A percentile compares a stretch with the other conserved stretches of the same genome.
phyloP scores from a whole-genome alignment of 2,113 vertebrate species.

The Thermophis baileyi region DNA sequence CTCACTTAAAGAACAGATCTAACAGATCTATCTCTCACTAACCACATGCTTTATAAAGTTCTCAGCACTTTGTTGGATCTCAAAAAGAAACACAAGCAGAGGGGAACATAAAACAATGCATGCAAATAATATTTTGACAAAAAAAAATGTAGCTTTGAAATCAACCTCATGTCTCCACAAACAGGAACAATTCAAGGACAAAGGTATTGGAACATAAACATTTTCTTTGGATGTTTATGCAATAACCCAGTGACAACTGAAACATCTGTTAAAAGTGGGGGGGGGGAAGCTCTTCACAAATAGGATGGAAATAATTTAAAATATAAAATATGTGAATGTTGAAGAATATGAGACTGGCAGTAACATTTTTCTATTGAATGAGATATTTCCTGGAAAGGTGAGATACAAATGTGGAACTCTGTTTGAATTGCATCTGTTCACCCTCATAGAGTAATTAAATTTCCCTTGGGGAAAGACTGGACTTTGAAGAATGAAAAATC shows the following conservation, averaged over 20 bases:
- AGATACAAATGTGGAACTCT: neutral
- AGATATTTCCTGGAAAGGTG: neutral
- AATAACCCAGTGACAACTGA: neutral
- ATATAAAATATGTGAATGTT: neutral
- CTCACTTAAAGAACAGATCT: neutral
- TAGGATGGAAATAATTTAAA: neutral
- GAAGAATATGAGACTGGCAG: neutral
- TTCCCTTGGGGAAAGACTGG: neutral
- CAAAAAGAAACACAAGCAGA: neutral
- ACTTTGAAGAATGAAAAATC: neutral
- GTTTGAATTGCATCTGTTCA: neutral
- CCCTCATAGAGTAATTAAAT: neutral
- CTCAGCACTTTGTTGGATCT: slow-evolving; percentile 14
- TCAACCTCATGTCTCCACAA: neutral
- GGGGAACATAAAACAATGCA: neutral
- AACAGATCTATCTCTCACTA: neutral
- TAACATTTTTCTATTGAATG: neutral
- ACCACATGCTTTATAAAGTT: slow-evolving; percentile 31
- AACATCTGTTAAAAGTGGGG: neutral
- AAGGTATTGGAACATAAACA: neutral
- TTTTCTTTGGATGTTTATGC: neutral
- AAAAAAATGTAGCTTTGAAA: neutral
- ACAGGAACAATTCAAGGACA: neutral
- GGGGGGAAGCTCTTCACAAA: neutral
- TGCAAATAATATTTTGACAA: slow-evolving; percentile 33